These are phyloP conservation scores for Sorex fumeus DNA, from an alignment of 2,113 vertebrate genomes.

Conservation along the genomic window DNA sequence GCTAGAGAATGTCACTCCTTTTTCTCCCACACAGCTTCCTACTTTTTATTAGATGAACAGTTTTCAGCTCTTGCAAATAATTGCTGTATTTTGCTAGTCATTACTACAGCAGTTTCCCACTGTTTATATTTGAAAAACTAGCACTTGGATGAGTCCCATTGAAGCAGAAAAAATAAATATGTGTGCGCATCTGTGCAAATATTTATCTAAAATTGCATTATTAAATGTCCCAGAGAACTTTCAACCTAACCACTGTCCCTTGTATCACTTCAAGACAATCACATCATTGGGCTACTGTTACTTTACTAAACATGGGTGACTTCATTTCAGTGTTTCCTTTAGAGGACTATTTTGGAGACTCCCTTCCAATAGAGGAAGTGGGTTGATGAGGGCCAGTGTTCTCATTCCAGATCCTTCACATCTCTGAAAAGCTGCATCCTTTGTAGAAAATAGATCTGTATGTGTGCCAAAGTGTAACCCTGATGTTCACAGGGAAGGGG, in stretches of 20 bases:
- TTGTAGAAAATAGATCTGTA: constrained; percentile 85
- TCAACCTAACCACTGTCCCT: constrained; percentile 9
- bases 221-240: constrained; percentile 56
- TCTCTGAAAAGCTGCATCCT: constrained; percentile 90
- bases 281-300: constrained; percentile 67
- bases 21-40: constrained; percentile 66
- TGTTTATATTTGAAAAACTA: constrained; percentile 75
- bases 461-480: constrained; percentile 83
- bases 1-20: constrained; percentile 68
- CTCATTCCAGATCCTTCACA: constrained; percentile 86
- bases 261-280: constrained; percentile 56
- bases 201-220: constrained; percentile 61
- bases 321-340: constrained; percentile 84
- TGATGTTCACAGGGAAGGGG: constrained; percentile 84
- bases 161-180: constrained; percentile 71
- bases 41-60: constrained; percentile 75
- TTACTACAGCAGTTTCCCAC: constrained; percentile 67
- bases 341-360: constrained; percentile 84
- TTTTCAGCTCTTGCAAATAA: constrained; percentile 73
- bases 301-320: constrained; percentile 85
- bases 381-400: constrained; percentile 86
- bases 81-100: constrained; percentile 72
- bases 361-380: constrained; percentile 91
- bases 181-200: constrained; percentile 65
- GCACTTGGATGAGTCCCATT: constrained; percentile 44